These are phyloP conservation scores for Rhagophthalmus giganteus DNA, from an alignment of 2,888 invertebrate species.

Conservation along the genomic window DNA sequence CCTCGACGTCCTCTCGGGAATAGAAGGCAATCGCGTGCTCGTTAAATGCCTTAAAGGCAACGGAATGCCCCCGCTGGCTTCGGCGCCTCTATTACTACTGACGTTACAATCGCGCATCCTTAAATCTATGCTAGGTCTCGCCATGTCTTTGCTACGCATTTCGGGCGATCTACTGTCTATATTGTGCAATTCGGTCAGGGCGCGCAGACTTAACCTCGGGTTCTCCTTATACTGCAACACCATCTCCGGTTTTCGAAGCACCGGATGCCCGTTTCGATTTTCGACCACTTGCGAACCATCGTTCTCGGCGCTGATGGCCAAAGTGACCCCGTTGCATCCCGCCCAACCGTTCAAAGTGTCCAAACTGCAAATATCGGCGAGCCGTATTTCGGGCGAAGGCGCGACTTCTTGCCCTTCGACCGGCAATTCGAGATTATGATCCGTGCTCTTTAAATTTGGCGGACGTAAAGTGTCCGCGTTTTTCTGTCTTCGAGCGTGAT, in stretches of 20 bases:
- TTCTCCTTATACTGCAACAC: conserved; percentile 37
- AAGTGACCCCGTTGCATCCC: conserved; percentile 29
- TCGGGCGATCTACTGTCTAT: conserved; percentile 57
- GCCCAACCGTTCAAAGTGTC: conserved; percentile 44
- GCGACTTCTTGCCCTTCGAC: conserved; percentile 50
- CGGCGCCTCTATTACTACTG: conserved; percentile 47
- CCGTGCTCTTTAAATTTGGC: conserved; percentile 58
- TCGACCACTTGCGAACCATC: conserved; percentile 4
- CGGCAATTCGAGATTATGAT: conserved; percentile 28
- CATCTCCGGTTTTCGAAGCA: conserved; percentile 21
- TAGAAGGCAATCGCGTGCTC: conserved; percentile 77
- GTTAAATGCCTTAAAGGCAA: conserved; percentile 70
- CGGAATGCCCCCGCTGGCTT: conserved; percentile 58
- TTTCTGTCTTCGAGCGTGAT: conserved; percentile 73
- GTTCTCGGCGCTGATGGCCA: conserved; percentile 5
- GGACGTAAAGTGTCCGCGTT: conserved; percentile 53
- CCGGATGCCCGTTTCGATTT: conserved; percentile 24
- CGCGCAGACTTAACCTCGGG: conserved; percentile 61
- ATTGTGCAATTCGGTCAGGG: conserved; percentile 62
- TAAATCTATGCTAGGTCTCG: conserved; percentile 38
- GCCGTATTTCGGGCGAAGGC: conserved; percentile 51
- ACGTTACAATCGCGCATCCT: conserved; percentile 37
- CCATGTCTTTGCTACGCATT: conserved; percentile 40
- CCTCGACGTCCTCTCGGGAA: conserved; percentile 71
- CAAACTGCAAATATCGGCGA: conserved; percentile 52